Evolutionary conservation across 2,113 vertebrate genomes (phyloP).

Genomic region (Suricata suricatta): DNA sequence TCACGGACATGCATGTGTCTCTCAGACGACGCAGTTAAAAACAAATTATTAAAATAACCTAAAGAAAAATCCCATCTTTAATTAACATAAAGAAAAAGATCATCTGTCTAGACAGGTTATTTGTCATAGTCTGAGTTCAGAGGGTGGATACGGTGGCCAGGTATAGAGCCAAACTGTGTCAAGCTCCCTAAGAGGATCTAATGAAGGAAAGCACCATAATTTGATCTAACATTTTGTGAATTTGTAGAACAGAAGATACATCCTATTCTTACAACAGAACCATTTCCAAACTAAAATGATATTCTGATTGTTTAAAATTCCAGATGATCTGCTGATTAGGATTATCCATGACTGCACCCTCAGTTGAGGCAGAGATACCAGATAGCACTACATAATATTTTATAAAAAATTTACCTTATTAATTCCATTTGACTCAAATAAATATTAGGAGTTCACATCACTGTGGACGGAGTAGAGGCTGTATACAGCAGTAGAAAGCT

Average conservation of each 20-base stretch:
- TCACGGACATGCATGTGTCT: background rate
- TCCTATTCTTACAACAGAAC: background rate
- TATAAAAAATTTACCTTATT: slow-evolving; percentile 39
- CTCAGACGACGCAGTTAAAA: background rate
- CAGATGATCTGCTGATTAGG: slow-evolving; percentile 1
- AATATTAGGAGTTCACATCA: background rate
- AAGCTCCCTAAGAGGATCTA: background rate
- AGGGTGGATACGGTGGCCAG: background rate
- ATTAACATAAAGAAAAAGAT: background rate
- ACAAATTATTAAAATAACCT: background rate
- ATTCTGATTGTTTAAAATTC: slow-evolving; percentile 2
- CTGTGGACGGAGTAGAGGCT: background rate
- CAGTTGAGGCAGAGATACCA: background rate
- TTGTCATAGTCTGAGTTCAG: background rate
- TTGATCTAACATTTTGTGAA: background rate
- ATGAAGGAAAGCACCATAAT: background rate
- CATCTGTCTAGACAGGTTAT: background rate
- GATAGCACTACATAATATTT: slow-evolving; percentile 15
- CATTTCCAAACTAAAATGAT: background rate
- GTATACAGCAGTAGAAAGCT: background rate
- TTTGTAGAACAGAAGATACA: background rate
- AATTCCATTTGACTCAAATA: slow-evolving; percentile 42
- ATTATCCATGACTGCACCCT: background rate
- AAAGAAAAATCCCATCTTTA: background rate
- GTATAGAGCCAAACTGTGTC: background rate